These are phyloP conservation scores for Antitype chi DNA, from an alignment of 2,888 invertebrate genomes.

Conservation along the genomic window DNA sequence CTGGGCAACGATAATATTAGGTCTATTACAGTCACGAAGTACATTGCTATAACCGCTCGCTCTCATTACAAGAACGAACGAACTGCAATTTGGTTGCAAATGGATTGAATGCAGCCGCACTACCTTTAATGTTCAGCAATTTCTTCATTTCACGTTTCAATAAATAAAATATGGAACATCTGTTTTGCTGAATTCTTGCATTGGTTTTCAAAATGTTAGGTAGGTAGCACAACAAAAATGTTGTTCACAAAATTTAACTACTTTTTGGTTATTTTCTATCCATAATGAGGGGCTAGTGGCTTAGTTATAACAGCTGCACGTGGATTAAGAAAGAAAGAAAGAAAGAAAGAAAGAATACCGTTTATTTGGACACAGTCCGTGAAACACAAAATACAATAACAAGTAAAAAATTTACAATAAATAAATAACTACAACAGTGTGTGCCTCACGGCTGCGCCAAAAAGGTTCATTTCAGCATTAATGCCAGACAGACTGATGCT, in stretches of 20 bases:
- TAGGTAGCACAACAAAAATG: neutral
- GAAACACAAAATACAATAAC: no score
- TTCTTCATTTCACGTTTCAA: constrained; percentile 79
- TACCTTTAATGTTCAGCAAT: constrained; percentile 74
- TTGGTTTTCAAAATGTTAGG: constrained; percentile 8
- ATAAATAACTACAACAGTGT: no score
- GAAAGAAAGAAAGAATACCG: no score
- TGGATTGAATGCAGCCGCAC: constrained; percentile 78
- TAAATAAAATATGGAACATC: constrained; percentile 61
- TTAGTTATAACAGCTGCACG: no score
- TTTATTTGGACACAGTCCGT: no score
- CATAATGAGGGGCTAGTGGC: neutral
- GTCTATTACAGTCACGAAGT: constrained; percentile 83
- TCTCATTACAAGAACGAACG: constrained; percentile 82
- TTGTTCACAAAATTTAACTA: neutral
- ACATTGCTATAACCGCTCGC: constrained; percentile 75
- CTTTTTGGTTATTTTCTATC: neutral
- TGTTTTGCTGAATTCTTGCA: constrained; percentile 24
- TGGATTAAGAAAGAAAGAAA: no score
- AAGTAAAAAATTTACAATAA: no score
- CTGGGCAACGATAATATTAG: constrained; percentile 75
- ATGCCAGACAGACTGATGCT: no score
- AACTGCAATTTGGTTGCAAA: constrained; percentile 84
- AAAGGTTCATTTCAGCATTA: no score
- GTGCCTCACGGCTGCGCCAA: no score